A percentile compares a stretch with the other conserved stretches of the same genome.
Evolutionary conservation across 2,113 vertebrate genomes (phyloP).

Genomic region (Sturnus vulgaris): DNA sequence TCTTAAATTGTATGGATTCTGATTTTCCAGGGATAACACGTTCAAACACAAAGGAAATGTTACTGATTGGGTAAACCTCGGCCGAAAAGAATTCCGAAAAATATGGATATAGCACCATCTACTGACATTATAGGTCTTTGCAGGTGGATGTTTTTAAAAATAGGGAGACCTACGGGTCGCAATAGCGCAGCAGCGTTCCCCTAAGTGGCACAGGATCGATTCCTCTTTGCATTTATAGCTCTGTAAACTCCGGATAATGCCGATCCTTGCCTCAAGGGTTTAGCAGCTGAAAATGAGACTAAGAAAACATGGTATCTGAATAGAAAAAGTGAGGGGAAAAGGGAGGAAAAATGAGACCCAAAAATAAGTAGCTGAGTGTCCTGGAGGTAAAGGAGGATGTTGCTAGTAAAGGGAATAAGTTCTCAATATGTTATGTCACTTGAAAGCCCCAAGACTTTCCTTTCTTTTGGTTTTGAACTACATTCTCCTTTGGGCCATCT

Average conservation of each 20-base stretch:
- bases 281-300: background rate
- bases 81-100: background rate
- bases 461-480: background rate
- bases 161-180: background rate
- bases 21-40: background rate
- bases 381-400: background rate
- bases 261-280: background rate
- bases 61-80: background rate
- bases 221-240: background rate
- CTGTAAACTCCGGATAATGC: background rate
- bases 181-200: background rate
- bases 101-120: constrained; percentile 51
- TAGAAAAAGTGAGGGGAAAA: background rate
- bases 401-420: background rate
- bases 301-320: background rate
- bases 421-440: background rate
- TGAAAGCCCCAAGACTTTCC: background rate
- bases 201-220: accelerated
- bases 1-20: background rate
- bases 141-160: background rate
- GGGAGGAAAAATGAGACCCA: background rate
- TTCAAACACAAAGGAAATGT: background rate
- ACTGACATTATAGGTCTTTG: background rate
- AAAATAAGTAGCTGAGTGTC: background rate
- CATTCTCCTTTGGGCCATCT: background rate